A percentile compares a stretch with the other conserved stretches of the same genome.
phyloP scores from a whole-genome alignment of 2,797 vertebrate genomes.

The Xerus rutilus region DNA sequence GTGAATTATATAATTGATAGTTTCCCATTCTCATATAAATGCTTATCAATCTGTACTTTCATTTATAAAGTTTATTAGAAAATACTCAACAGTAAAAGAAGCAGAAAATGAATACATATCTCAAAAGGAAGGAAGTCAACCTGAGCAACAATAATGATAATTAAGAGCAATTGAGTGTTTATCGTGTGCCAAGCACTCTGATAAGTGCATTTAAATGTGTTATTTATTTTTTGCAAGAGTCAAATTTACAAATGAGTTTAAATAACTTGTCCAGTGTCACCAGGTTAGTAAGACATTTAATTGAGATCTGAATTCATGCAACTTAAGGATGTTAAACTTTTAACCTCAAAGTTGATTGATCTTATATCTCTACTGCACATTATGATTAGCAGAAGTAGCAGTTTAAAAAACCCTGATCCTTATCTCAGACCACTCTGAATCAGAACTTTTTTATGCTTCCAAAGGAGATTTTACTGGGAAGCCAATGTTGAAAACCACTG shows the following conservation, averaged over 20 bases:
- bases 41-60: background rate
- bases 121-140: background rate
- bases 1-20: background rate
- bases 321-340: background rate
- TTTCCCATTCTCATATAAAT: background rate
- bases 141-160: background rate
- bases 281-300: background rate
- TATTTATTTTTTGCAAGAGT: background rate
- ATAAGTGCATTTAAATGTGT: background rate
- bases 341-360: background rate
- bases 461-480: background rate
- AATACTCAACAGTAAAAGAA: background rate
- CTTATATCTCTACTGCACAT: background rate
- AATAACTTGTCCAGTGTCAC: background rate
- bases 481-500: background rate
- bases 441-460: background rate
- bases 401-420: no score
- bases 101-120: background rate
- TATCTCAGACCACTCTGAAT: background rate
- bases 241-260: background rate
- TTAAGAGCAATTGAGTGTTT: background rate
- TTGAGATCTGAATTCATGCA: background rate
- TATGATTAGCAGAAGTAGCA: background rate
- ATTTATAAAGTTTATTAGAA: background rate
- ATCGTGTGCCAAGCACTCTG: no score